phyloP scores from a whole-genome alignment of 2,888 invertebrate genomes.

The Coremacera marginata region DNA sequence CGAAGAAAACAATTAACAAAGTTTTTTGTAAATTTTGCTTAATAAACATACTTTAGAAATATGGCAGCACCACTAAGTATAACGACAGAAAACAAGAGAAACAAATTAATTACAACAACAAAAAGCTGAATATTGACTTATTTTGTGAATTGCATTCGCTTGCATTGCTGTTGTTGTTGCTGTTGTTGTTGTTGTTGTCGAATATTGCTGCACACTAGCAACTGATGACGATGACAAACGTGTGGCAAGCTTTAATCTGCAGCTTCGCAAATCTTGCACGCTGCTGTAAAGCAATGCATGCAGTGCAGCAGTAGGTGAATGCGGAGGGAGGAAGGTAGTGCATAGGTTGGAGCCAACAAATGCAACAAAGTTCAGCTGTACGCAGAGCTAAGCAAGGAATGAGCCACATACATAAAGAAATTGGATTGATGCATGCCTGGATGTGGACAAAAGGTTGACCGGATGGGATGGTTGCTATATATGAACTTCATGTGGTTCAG shows the following conservation, averaged over 20 bases:
- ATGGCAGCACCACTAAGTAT: not conserved
- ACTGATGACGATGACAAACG: conserved; percentile 11
- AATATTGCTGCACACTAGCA: not conserved
- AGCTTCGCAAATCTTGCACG: not conserved
- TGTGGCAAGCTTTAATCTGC: conserved; percentile 21
- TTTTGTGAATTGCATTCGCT: not conserved
- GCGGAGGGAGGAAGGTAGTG: not conserved
- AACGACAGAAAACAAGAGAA: not conserved
- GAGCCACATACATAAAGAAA: not conserved
- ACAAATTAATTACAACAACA: conserved; percentile 4
- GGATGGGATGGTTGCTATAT: not conserved
- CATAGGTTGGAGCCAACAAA: not conserved
- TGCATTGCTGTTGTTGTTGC: not conserved
- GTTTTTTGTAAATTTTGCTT: no score
- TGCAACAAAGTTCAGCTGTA: not conserved
- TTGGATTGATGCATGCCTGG: not conserved
- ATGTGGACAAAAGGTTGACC: conserved; percentile 12
- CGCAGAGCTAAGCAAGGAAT: not conserved
- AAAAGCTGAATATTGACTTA: not conserved
- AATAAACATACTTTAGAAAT: not conserved
- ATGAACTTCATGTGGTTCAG: not conserved
- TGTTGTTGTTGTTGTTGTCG: not conserved
- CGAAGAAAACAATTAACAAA: not conserved
- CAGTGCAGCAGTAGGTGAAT: not conserved
- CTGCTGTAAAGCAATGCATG: conserved; percentile 1